These are phyloP conservation scores for Chaetodon trifasciatus DNA, from an alignment of 2,797 vertebrate genomes.

Conservation along the genomic window DNA sequence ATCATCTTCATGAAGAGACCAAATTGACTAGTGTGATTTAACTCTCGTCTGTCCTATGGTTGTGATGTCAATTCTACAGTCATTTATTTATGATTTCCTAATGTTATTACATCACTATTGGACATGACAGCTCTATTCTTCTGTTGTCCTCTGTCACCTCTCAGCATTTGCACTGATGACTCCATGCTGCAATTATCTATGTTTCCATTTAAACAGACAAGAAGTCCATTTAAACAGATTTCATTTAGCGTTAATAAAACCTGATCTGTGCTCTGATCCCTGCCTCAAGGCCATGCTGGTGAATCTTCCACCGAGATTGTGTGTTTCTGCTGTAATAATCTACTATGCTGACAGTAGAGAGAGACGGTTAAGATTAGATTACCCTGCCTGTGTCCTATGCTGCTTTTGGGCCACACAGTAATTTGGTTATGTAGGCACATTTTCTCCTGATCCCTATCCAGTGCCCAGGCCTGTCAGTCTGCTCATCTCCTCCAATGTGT, in stretches of 20 bases:
- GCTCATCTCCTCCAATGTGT: slow-evolving; percentile 39
- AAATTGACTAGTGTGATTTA: background rate
- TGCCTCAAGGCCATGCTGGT: slow-evolving; percentile 42
- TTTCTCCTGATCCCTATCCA: slow-evolving; percentile 70
- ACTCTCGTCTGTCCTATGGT: background rate
- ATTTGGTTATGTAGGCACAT: slow-evolving; percentile 76
- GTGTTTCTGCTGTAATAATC: slow-evolving; percentile 62
- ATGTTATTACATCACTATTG: slow-evolving; percentile 15
- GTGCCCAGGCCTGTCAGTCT: slow-evolving; percentile 27
- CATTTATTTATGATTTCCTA: background rate
- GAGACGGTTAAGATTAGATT: slow-evolving; percentile 72
- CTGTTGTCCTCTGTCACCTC: slow-evolving; percentile 9
- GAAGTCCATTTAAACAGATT: slow-evolving; percentile 46
- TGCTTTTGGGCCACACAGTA: slow-evolving; percentile 60
- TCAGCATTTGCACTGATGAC: slow-evolving; percentile 13
- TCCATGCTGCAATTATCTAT: background rate
- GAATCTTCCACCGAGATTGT: slow-evolving; percentile 50
- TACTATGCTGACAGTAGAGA: slow-evolving; percentile 64
- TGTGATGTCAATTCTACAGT: background rate
- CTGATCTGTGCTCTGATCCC: slow-evolving; percentile 40
- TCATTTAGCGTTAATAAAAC: slow-evolving; percentile 51
- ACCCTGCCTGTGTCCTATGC: slow-evolving; percentile 53
- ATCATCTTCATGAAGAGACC: slow-evolving; percentile 21
- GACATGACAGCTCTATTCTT: slow-evolving; percentile 15
- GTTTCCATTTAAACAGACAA: slow-evolving; percentile 27